Evolutionary conservation across 1,140 invertebrate genomes (phyloP), one percentile per base, ranked within the genome.

Genomic region (Drosophila novamexicana): DNA sequence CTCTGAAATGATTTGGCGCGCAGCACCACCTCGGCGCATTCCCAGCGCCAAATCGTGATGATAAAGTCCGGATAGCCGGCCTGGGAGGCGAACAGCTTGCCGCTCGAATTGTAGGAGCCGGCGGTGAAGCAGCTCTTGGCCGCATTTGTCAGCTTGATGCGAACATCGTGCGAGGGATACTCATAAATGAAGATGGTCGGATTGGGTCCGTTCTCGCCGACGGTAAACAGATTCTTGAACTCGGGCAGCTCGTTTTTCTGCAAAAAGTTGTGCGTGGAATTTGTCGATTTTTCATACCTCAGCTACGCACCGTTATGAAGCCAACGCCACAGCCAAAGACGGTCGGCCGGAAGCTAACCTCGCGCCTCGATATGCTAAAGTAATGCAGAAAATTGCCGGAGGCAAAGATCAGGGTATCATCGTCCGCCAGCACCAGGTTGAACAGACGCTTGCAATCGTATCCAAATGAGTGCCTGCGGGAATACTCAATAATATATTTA

Each of bases 41-140:
- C 94, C 97, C 97, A 98, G 78, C 96, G 94, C 97, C 97, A 98
- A 58, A 98, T 94, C 0, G 97, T 98, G 18, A 98, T 93, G 81
- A 96, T 95, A 85, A 95, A 97, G 92, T 98, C 97, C 0, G 97
- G 97, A 66, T 96, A 94, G 12, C 95, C 95, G 3, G 96, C 96
- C 88, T 98, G 96, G 0, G 97, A 97, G 4, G 96, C 96, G 39
- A 98, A 92, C 40, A 97, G 90, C 49, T 95, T 94, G 1, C 97
- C 97, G 79, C 96, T 95, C 3, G 95, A 94, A 80, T 97, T 97
- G 90, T 97, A 98, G 75, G 96, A 93, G 1, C 97, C 93, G 78
- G 95, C 95, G 92, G 95, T 94, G 84, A 96, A 98, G n/a, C 94
- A 94, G 79, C 93, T 93, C 16, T 94, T 92, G 0, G 97, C 96